phyloP scores from a whole-genome alignment of 2,888 invertebrate species.

The Arrhopalites spinosus region DNA sequence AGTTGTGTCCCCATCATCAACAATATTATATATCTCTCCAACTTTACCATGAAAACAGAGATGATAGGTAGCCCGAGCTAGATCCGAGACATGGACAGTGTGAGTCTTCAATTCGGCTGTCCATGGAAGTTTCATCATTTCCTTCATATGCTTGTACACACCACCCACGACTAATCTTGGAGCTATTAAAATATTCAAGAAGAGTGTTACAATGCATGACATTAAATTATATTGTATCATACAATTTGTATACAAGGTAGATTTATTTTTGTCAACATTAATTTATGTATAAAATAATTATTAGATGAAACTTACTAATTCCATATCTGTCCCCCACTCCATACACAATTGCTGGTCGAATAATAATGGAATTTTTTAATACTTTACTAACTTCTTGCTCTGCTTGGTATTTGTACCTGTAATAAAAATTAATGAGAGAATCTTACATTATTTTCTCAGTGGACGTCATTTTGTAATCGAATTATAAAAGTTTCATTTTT shows the following conservation, averaged over 20 bases:
- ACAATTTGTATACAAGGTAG: too few relatives aligned
- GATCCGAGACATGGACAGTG: slow-evolving; percentile 78
- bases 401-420: slow-evolving; percentile 80
- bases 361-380: slow-evolving; percentile 74
- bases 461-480: too few relatives aligned
- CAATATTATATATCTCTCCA: slow-evolving; percentile 73
- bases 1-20: slow-evolving; percentile 80
- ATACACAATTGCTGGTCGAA: slow-evolving; percentile 85
- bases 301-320: slow-evolving; percentile 72
- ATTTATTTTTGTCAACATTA: too few relatives aligned
- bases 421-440: too few relatives aligned
- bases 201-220: too few relatives aligned
- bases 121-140: slow-evolving; percentile 92
- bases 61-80: slow-evolving; percentile 81
- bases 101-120: slow-evolving; percentile 81
- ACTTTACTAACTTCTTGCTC: slow-evolving; percentile 76
- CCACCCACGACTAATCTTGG: slow-evolving; percentile 84
- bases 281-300: too few relatives aligned
- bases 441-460: too few relatives aligned
- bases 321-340: slow-evolving; percentile 82
- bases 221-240: too few relatives aligned
- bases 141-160: slow-evolving; percentile 83
- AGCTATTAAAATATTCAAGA: slow-evolving; percentile 63
- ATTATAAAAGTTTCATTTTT: too few relatives aligned
- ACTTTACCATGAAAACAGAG: slow-evolving; percentile 61